A percentile compares a stretch with the other conserved stretches of the same genome.
These are phyloP conservation scores for Hyla sarda DNA, from an alignment of 2,113 vertebrate genomes.

Conservation along the genomic window DNA sequence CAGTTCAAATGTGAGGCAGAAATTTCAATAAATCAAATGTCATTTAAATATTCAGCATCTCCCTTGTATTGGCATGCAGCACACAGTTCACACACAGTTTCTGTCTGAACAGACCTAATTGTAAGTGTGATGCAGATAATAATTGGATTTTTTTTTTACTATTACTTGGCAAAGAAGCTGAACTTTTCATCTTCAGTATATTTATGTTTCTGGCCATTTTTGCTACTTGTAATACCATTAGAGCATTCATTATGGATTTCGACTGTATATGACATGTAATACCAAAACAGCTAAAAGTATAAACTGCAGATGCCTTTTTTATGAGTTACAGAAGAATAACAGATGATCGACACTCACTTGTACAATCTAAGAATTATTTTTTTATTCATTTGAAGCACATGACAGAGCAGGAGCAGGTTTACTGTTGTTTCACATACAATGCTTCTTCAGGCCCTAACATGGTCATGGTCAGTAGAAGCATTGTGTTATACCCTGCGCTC, in stretches of 20 bases:
- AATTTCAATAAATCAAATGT: conserved; percentile 34
- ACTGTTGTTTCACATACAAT: no score
- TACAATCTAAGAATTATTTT: no score
- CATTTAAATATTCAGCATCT: conserved; percentile 25
- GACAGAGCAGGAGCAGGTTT: no score
- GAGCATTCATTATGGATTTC: not conserved
- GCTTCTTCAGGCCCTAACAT: no score
- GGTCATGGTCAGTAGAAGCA: no score
- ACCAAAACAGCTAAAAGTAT: not conserved
- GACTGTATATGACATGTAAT: not conserved
- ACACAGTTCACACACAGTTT: conserved; percentile 21
- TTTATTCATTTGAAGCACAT: no score
- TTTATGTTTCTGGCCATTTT: not conserved
- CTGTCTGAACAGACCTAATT: conserved; percentile 33
- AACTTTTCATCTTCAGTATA: conserved; percentile 8
- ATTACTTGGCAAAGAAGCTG: not conserved
- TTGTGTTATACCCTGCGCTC: no score
- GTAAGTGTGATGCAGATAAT: conserved; percentile 33
- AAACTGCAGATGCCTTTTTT: not conserved
- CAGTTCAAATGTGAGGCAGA: conserved; percentile 22
- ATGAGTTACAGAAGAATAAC: no score
- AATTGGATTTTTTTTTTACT: conserved; percentile 24
- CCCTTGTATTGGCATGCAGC: conserved; percentile 17
- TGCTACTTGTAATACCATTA: not conserved
- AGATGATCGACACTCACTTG: no score